Conservation (phyloP, 1,140 invertebrate species). For the Trialeurodes vaporariorum region DNA sequence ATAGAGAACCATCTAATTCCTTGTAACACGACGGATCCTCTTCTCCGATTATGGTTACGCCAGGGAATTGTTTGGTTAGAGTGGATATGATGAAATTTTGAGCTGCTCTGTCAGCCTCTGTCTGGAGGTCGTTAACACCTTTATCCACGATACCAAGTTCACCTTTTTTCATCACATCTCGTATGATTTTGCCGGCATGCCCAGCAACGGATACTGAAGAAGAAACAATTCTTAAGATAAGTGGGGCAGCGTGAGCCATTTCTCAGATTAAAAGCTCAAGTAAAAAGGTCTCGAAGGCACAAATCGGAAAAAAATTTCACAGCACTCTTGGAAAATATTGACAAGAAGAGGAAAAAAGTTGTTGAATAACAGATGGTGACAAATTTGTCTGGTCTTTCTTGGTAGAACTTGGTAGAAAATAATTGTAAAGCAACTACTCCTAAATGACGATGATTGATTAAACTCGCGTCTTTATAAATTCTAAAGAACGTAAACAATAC, state of each 20-base stretch:
- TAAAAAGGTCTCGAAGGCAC: no score
- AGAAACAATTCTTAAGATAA: constrained; percentile 53
- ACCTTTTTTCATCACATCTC: constrained; percentile 77
- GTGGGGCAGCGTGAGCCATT: constrained; percentile 45
- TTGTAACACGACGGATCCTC: constrained; percentile 45
- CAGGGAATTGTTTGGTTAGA: constrained; percentile 69
- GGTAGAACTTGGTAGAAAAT: no score
- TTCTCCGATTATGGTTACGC: constrained; percentile 83
- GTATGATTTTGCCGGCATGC: constrained; percentile 76
- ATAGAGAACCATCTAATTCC: not conserved
- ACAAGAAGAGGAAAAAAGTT: no score
- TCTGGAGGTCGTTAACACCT: constrained; percentile 76
- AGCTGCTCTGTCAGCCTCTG: constrained; percentile 89
- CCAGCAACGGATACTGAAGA: constrained; percentile 66
- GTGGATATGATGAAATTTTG: constrained; percentile 86
- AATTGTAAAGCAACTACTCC: no score
- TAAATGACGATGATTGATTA: no score
- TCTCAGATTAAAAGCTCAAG: constrained; percentile 9
- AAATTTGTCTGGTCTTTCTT: no score
- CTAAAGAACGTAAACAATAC: no score
- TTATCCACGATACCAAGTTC: constrained; percentile 86
- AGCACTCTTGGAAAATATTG: no score
- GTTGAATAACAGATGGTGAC: no score
- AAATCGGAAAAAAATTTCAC: no score
- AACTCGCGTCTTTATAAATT: no score